Percentiles rank a stretch among this genome's conserved stretches.
These are phyloP conservation scores for Vanacampus margaritifer DNA, from an alignment of 2,113 vertebrate species.

Conservation along the genomic window DNA sequence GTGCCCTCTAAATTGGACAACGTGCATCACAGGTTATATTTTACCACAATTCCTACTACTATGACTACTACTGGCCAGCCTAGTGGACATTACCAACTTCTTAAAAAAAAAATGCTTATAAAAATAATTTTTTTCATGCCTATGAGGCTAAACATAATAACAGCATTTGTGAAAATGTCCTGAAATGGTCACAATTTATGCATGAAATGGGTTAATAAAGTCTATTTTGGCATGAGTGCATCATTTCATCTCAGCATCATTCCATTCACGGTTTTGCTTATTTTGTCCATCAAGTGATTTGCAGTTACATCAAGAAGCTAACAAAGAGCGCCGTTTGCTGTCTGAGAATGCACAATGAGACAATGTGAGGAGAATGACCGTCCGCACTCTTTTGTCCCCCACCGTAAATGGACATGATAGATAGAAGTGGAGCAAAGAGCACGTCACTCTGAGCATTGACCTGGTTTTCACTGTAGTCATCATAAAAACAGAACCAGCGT, in stretches of 20 bases:
- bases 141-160: no score
- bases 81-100: no score
- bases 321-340: constrained; percentile 7
- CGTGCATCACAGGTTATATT: no score
- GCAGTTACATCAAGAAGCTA: constrained; percentile 3
- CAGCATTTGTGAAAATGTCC: no score
- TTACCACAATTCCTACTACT: no score
- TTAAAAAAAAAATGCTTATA: no score
- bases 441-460: constrained; percentile 68
- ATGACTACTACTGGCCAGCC: no score
- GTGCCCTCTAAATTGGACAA: no score
- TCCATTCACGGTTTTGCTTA: constrained; percentile 8
- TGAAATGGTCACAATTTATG: no score
- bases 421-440: constrained; percentile 61
- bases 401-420: constrained; percentile 60
- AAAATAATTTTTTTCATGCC: no score
- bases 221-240: not conserved
- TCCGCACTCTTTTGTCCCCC: constrained; percentile 53
- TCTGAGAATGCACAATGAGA: constrained; percentile 8
- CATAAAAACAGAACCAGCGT: constrained; percentile 66
- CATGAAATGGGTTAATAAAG: not conserved
- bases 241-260: not conserved
- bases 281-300: constrained; percentile 1
- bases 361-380: constrained; percentile 34
- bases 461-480: constrained; percentile 68